phyloP scores from a whole-genome alignment of 2,888 invertebrate species.

The Syrista parreyssii region DNA sequence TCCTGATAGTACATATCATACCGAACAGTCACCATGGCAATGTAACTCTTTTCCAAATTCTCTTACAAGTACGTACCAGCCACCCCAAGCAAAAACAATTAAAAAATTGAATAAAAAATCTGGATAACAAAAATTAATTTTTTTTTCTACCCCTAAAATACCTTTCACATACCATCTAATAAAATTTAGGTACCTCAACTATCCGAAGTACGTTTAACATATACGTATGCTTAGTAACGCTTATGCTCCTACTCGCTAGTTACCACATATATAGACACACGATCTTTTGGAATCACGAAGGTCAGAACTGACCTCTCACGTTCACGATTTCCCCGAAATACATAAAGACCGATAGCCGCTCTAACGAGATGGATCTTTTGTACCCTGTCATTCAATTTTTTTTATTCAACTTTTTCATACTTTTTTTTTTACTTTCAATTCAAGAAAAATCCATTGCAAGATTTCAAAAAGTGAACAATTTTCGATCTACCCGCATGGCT shows the following conservation, averaged over 20 bases:
- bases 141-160: not conserved
- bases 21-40: constrained; percentile 38
- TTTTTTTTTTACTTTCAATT: not conserved
- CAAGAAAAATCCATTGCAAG: no score
- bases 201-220: not conserved
- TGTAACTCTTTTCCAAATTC: not conserved
- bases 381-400: not conserved
- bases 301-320: not conserved
- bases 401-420: not conserved
- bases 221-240: not conserved
- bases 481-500: no score
- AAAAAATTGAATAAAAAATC: not conserved
- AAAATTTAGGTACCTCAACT: not conserved
- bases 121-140: no score
- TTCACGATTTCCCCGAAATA: constrained; percentile 13
- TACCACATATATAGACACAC: not conserved
- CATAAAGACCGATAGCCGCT: not conserved
- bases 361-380: not conserved
- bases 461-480: not conserved
- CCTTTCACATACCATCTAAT: not conserved
- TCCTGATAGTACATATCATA: constrained; percentile 53
- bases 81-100: not conserved
- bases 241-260: not conserved
- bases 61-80: not conserved
- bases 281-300: not conserved